A percentile compares a stretch with the other conserved stretches of the same genome.
Conservation (phyloP, 2,888 invertebrate genomes). For the Macrophya alboannulata region DNA sequence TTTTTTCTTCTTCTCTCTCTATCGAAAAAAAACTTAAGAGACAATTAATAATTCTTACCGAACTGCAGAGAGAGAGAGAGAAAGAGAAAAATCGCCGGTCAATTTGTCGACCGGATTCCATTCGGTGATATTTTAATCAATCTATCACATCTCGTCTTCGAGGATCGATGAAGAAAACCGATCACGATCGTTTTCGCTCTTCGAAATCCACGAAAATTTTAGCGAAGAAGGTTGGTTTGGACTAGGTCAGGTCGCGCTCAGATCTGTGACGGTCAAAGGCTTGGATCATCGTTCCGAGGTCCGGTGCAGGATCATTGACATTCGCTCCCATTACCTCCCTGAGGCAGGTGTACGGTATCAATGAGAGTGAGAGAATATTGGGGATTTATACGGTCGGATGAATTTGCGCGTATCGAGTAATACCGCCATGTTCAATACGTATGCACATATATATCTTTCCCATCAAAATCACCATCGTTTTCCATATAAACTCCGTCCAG, state of each 20-base stretch:
- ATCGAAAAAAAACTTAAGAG: slow-evolving; percentile 46
- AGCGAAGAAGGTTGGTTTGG: not conserved
- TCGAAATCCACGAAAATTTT: not conserved
- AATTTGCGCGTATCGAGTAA: not conserved
- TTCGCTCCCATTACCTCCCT: not conserved
- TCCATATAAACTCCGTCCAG: too few relatives aligned
- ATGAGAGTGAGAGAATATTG: not conserved
- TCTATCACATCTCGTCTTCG: not conserved
- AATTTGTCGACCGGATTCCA: slow-evolving; percentile 78
- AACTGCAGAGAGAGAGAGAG: too few relatives aligned
- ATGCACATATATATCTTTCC: too few relatives aligned
- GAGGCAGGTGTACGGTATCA: not conserved
- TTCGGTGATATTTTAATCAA: slow-evolving; percentile 42
- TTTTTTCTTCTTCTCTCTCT: not conserved
- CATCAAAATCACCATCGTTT: too few relatives aligned
- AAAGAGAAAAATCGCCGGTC: slow-evolving; percentile 64
- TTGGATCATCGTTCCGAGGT: not conserved
- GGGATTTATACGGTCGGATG: not conserved
- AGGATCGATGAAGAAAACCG: not conserved
- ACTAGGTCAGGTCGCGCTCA: not conserved
- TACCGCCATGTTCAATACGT: not conserved
- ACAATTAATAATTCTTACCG: slow-evolving; percentile 78
- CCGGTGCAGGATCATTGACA: slow-evolving; percentile 4
- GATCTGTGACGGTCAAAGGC: not conserved
- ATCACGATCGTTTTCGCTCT: not conserved